Evolutionary conservation across 1,140 invertebrate species (phyloP).

Genomic region (Tribolium madens): DNA sequence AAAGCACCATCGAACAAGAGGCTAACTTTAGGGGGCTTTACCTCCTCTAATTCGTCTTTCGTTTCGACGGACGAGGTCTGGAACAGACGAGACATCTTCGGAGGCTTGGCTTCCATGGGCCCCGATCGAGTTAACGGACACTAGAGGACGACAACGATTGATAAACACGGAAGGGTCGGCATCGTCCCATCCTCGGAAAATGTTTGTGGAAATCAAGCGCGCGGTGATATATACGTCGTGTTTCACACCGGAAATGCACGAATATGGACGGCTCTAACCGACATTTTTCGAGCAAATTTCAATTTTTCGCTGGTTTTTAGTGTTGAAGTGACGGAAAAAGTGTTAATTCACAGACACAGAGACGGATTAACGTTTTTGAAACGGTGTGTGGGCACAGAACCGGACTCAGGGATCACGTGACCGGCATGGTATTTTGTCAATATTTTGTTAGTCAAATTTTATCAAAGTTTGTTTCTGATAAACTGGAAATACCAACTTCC

Average conservation of each 20-base stretch:
- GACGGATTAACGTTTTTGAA: too few species aligned
- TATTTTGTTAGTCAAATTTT: too few species aligned
- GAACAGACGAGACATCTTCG: constrained; percentile 72
- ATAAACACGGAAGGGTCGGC: constrained; percentile 68
- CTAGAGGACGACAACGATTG: constrained; percentile 66
- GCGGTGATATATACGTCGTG: constrained; percentile 63
- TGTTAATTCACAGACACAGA: too few species aligned
- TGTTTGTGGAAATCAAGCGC: constrained; percentile 66
- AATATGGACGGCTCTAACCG: neutral
- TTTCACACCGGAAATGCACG: constrained; percentile 14
- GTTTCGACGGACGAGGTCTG: constrained; percentile 78
- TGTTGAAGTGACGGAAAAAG: too few species aligned
- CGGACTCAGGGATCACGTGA: too few species aligned
- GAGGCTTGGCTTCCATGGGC: constrained; percentile 72
- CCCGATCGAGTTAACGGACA: constrained; percentile 60
- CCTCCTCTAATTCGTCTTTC: constrained; percentile 87
- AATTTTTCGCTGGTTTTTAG: neutral
- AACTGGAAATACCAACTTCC: too few species aligned
- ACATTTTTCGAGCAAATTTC: constrained; percentile 11
- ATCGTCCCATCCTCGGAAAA: constrained; percentile 69
- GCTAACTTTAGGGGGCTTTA: constrained; percentile 71
- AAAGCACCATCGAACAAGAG: constrained; percentile 68
- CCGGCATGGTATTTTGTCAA: too few species aligned
- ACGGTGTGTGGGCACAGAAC: too few species aligned
- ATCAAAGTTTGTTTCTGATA: too few species aligned